Evolutionary conservation across 2,888 invertebrate species (phyloP), one percentile per base, ranked within the genome.

Genomic region (Melanargia galathea): DNA sequence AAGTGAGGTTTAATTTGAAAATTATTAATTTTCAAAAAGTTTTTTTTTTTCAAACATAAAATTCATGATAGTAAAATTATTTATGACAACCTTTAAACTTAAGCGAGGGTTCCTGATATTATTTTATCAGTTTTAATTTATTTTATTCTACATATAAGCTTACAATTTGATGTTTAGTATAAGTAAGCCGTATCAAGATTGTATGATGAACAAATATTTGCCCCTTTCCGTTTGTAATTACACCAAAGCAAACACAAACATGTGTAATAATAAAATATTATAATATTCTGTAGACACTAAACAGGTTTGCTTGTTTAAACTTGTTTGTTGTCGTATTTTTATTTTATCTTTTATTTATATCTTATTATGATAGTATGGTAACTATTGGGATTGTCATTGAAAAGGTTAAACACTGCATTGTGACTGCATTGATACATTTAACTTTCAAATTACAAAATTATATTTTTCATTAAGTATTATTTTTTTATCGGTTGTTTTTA

Each of bases 131-230:
- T n/a, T 16, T 49, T 16, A 7, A 2, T 10, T 33, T 10, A 30
- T 33, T 33, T 16, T 16, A 30, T 30, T 51, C 11, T 10, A 16
- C 10, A 51, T 51, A 24, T n/a, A n/a, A 26, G 24, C 1, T 2
- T 49, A 30, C 18, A 10, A 51, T 30, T 30, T 16, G 2, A 24
- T 48, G 46, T 24, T 48, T 18, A 43, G 43, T 16, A 30, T 48
- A 11, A 43, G 43, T 16, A 30, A 51, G 30, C 49, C 30, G 30
- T 30, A 49, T 30, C 33, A 33, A 51, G 30, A 16, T 30, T 30
- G 51, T 30, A 11, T 30, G 51, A 10, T 49, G 49, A 26, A 49
- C 30, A 30, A 51, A 51, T 51, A 51, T 51, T 51, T 51, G 16
- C 30, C 30, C 8, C 8, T 30, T 30, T 51, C 18, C 30, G 30